Base-by-base conservation (phyloP, 2,888 invertebrate species). In the Aromia moschata region DNA sequence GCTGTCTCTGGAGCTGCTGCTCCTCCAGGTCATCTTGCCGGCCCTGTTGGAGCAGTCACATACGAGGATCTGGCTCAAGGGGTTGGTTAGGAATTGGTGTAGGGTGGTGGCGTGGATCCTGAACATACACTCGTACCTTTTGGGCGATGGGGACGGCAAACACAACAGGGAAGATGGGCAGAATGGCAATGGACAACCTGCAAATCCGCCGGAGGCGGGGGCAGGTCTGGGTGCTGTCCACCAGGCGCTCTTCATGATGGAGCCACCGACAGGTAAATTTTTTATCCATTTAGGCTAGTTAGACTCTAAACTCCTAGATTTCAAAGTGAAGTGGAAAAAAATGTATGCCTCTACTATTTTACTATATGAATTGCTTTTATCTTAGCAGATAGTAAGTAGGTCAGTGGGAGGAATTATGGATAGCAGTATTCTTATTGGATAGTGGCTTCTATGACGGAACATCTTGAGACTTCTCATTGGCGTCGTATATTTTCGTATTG, bases 41-140 rank as follows among this genome's bases (percentile, higher is more conserved):
- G 97, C 98, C 0, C 83, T 99, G 36, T 83, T 99, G 58, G 98
- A 99, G 76, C 98, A 99, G 81, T 94, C 95, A 0, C 97, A 98
- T 79, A 97, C 97, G 0, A 86, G 97, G 4, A 91, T 91, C 5
- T 97, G 98, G 95, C 82, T 98, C 62, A 97, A 98, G 79, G 64
- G 89, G n/a, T 82, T 93, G 7, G 89, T 98, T 0, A 86, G 92
- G 5, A 85, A 88, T 54, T 96, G 96, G 96, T 96, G 96, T 78
- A 84, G 86, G 16, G 86, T 87, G 3, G 91, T 94, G 1, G 91
- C 97, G 0, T 94, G 93, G 84, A 75, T 91, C 15, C 81, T 98
- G 1, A 93, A 94, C 55, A 86, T 97, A 7, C 90, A 94, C 61
- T 96, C 96, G 0, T 98, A 97, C 78, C 81, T 98, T 53, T 83